Base-by-base conservation (phyloP, 2,888 invertebrate genomes). In the Diploptera punctata region DNA sequence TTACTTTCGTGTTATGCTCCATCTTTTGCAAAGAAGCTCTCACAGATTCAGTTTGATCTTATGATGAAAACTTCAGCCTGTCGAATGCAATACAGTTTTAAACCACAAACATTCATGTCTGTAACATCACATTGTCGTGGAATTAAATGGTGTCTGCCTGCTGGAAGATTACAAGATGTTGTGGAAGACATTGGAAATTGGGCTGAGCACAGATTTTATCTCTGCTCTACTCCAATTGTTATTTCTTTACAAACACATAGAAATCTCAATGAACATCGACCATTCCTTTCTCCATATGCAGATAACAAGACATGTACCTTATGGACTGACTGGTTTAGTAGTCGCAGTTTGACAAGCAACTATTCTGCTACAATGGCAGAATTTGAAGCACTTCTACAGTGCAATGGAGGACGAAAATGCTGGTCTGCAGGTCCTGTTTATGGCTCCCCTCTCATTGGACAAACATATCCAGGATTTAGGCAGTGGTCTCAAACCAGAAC, bases 381-480 rank as follows among this genome's bases (percentile, higher is more conserved):
- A 38, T 72, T 72, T 33, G 75, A 75, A 33, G 38, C 75, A 10
- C 31, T 75, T 18, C 70, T 75, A 16, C 75, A 75, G 67, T 60
- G 67, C 18, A 67, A 68, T 52, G 70, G 70, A n/a, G 75, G 75
- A 7, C 68, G 74, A 0, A 74, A 74, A 24, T 73, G 74, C 47
- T 75, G 75, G 75, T 73, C 74, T 13, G 71, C 72, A 19, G 75
- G 75, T 26, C 75, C 75, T 13, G 70, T 74, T 16, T 75, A 71
- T 65, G 70, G 70, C 10, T 68, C 67, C 9, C 71, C 70, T 33
- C 68, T 75, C 31, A 74, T 72, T 47, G 71, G 52, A 24, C 70
- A 71, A 31, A 68, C 65, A 68, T 74, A 70, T 70, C 76, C 74
- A n/a, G 75, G 70, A 24, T 75, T 57, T 33, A 67, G 62, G 24